phyloP scores from a whole-genome alignment of 1,140 invertebrate species.

The Ridgeia piscesae region DNA sequence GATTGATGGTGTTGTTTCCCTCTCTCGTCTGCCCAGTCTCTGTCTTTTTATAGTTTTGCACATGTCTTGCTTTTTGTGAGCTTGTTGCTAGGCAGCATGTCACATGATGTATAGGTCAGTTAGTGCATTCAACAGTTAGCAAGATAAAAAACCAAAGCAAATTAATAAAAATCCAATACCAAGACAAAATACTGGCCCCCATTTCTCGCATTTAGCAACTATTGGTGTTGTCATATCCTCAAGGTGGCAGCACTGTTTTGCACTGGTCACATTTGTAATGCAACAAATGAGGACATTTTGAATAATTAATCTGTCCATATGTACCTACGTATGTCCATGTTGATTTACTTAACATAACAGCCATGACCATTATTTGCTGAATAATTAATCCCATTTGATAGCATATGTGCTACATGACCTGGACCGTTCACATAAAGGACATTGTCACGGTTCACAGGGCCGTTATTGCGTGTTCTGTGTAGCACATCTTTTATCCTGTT shows the following conservation, averaged over 20 bases:
- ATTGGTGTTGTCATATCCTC: background rate
- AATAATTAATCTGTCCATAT: conserved; percentile 1
- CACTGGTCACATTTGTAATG: background rate
- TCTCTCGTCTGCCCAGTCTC: too few relatives aligned
- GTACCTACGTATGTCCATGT: background rate
- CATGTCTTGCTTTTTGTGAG: too few relatives aligned
- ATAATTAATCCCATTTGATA: background rate
- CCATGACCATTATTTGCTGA: background rate
- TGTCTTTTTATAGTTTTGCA: too few relatives aligned
- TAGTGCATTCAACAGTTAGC: too few relatives aligned
- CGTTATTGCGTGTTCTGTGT: background rate
- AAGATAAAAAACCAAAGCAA: background rate
- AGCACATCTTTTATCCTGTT: background rate
- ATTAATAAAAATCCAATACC: background rate
- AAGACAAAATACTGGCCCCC: background rate
- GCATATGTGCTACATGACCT: background rate
- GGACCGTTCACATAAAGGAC: background rate
- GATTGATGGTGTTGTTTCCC: too few relatives aligned
- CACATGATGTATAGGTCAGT: too few relatives aligned
- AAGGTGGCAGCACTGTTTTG: background rate
- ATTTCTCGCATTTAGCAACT: background rate
- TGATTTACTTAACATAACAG: background rate
- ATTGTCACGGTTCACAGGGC: background rate
- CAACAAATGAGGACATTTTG: background rate
- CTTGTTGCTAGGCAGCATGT: too few relatives aligned